Base-by-base conservation (phyloP, 2,888 invertebrate species). In the Magallana nippona region DNA sequence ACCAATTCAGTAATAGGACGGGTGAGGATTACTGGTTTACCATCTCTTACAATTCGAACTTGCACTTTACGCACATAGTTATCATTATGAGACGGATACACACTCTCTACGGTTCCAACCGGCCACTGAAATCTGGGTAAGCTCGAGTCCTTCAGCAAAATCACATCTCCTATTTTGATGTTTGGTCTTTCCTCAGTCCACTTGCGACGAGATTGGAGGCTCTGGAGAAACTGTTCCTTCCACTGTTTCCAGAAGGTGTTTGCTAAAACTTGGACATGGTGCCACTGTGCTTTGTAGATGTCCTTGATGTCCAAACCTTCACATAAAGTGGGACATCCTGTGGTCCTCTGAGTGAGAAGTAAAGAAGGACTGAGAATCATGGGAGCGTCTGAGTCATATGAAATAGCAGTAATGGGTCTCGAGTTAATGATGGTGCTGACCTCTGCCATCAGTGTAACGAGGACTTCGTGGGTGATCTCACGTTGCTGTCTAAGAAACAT, bases 391-490 rank as follows among this genome's bases (percentile, higher is more conserved):
- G 82, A 44, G 80, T 82, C 82, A 22, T 32, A 55, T 1, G 82
- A 79, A 2, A 84, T 57, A 15, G 85, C 81, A 2, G 57, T 58
- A 32, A 85, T 44, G 19, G 85, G 85, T 77, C 83, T 63, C 2
- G 79, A 15, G n/a, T 85, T 85, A 15, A 85, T 55, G 10, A 83
- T 83, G 0, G 79, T 17, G 60, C 79, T 58, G 5, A 85, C 85
- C 62, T 83, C 83, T 8, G 83, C 83, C 85, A 85, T 85, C 3
- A 83, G 44, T 5, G 83, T 85, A 15, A n/a, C 15, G 1, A 83
- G 78, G 3, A 79, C 77, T 55, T 85, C 83, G 56, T 81, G 84
- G 60, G 60, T 60, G 15, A 60, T 60, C 10, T 10, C n/a, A 15
- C 32, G 32, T 32, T 32, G 32, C 32, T 60, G 60, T 60, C 19